These are phyloP conservation scores for Pterocles orientalis DNA, from an alignment of 2,113 vertebrate genomes.

Conservation along the genomic window DNA sequence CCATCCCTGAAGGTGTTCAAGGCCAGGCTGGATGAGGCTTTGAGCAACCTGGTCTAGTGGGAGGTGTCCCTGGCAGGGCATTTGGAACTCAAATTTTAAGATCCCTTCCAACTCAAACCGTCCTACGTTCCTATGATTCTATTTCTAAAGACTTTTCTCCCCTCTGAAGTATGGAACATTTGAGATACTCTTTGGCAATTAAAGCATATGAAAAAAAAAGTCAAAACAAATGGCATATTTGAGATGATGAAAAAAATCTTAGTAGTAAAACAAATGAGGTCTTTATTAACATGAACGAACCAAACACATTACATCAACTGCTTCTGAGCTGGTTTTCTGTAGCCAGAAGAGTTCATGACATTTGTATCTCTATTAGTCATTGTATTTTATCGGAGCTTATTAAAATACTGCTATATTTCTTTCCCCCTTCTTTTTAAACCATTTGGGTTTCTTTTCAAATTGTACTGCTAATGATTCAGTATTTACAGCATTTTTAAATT, in stretches of 20 bases:
- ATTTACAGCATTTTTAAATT: not conserved
- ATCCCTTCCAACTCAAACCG: too few species aligned
- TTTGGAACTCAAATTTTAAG: too few species aligned
- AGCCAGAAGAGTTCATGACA: slow-evolving; percentile 3
- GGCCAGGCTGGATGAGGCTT: too few species aligned
- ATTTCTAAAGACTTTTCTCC: not conserved
- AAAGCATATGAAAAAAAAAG: not conserved
- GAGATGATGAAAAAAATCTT: not conserved
- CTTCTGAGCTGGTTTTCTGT: slow-evolving; percentile 5
- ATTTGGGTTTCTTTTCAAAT: not conserved
- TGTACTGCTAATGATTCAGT: not conserved
- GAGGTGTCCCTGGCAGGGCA: too few species aligned
- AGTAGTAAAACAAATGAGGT: slow-evolving; percentile 20
- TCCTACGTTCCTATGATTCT: too few species aligned
- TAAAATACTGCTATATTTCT: not conserved
- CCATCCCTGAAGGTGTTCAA: too few species aligned
- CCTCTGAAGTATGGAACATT: not conserved
- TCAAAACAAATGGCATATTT: not conserved
- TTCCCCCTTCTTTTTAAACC: not conserved
- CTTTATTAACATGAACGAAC: slow-evolving; percentile 18
- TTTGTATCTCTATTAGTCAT: not conserved
- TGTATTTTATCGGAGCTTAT: not conserved
- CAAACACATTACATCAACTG: not conserved
- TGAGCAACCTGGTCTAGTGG: too few species aligned
- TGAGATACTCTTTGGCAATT: not conserved